Percentiles rank a stretch among this genome's conserved stretches.
Evolutionary conservation across 2,888 invertebrate species (phyloP).

Genomic region (Hoplodrina ambigua): DNA sequence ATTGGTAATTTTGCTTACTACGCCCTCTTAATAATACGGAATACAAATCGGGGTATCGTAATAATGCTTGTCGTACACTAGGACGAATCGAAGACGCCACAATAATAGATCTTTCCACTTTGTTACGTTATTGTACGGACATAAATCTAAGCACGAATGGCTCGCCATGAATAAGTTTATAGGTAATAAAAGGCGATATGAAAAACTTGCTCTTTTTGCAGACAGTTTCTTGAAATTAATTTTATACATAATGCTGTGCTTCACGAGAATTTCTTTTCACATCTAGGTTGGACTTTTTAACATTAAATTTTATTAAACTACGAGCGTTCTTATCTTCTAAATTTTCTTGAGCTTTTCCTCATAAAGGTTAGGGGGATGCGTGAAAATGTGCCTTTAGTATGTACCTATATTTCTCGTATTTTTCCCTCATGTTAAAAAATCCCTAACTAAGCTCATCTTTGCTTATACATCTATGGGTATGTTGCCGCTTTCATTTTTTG

Average conservation of each 20-base stretch:
- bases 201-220: constrained; percentile 36
- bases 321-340: constrained; percentile 31
- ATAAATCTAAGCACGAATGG: constrained; percentile 36
- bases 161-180: constrained; percentile 44
- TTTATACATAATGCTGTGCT: constrained; percentile 49
- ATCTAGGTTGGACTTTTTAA: constrained; percentile 43
- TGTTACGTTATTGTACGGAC: constrained; percentile 17
- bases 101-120: constrained; percentile 14
- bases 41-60: constrained; percentile 5
- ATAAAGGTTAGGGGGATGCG: constrained; percentile 35
- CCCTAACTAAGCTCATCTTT: constrained; percentile 41
- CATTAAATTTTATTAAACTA: constrained; percentile 60
- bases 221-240: constrained; percentile 57
- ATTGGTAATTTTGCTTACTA: too few relatives aligned
- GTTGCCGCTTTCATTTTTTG: not conserved
- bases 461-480: constrained; percentile 3
- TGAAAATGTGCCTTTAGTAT: constrained; percentile 33
- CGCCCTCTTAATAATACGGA: not conserved
- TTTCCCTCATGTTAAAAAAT: constrained; percentile 28
- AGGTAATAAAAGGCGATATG: constrained; percentile 37
- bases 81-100: constrained; percentile 22
- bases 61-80: constrained; percentile 5
- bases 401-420: constrained; percentile 17
- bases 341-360: constrained; percentile 50
- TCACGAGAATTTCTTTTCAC: constrained; percentile 47